Evolutionary conservation across 2,113 vertebrate genomes (phyloP), one percentile per base, ranked within the genome.

Genomic region (Alces alces): DNA sequence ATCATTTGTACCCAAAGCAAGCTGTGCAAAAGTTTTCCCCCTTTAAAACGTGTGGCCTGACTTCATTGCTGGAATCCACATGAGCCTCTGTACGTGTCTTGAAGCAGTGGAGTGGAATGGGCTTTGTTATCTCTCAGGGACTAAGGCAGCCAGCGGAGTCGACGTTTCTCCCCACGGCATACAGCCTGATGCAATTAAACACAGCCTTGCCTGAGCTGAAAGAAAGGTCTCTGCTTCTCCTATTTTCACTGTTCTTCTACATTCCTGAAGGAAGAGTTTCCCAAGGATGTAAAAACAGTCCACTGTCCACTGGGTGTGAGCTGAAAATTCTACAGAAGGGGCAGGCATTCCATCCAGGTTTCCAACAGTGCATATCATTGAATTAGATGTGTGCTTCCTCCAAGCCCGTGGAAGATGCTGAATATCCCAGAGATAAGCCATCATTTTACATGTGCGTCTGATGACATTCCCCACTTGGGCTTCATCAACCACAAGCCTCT

Each of bases 231-330:
- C 30, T 61, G 6, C n/a, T 79, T 86, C 95, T 96, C 36, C 80
- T 89, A 5, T 58, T 96, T 91, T 94, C 36, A 86, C 89, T 92
- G 6, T 79, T 94, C 28, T 92, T 97, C 28, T 89, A 97, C 30
- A 91, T 23, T 15, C 76, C 93, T 80, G 55, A 91, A 97, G 98
- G 28, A 93, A 57, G 64, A 96, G 92, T 19, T 96, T 97, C 88
- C 57, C 70, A 17, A 80, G 50, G 73, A 94, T 30, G 50, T 39
- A 91, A 97, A 93, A 94, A 50, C 0, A 47, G 0, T 14, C 50
- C n/a, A 21, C 36, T 28, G 8, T 95, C 96, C 78, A 28, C 0
- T 91, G 50, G 96, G 50, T 10, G 28, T 66, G 91, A 86, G 47
- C 55, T 78, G 86, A 97, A 96, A 60, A 43, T 66, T 92, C 76